These are phyloP conservation scores for Harpalus rubripes DNA, from an alignment of 2,888 invertebrate genomes.

Conservation along the genomic window DNA sequence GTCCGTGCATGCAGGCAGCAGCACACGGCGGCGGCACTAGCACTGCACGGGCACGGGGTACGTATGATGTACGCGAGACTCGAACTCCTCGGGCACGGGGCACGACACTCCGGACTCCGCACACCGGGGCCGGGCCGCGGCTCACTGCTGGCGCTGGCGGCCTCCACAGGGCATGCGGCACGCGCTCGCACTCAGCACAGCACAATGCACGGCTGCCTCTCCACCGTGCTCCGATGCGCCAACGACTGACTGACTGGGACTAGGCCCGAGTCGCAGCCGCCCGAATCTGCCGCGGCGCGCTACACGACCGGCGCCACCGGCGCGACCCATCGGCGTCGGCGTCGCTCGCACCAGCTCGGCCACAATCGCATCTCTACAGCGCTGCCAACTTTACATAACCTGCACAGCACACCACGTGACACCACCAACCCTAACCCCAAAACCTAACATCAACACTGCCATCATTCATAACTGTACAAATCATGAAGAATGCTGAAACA, in stretches of 20 bases:
- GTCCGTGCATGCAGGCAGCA: slow-evolving; percentile 73
- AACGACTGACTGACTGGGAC: slow-evolving; percentile 54
- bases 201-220: slow-evolving; percentile 43
- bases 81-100: slow-evolving; percentile 69
- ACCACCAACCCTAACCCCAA: slow-evolving; percentile 44
- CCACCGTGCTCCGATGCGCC: slow-evolving; percentile 65
- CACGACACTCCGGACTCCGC: not conserved
- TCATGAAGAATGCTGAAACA: not conserved
- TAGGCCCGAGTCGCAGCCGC: slow-evolving; percentile 33
- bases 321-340: slow-evolving; percentile 46
- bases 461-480: not conserved
- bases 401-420: slow-evolving; percentile 44
- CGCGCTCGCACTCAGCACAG: slow-evolving; percentile 20
- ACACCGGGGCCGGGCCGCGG: slow-evolving; percentile 15
- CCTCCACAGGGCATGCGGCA: slow-evolving; percentile 55
- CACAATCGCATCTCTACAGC: not conserved
- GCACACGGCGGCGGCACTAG: slow-evolving; percentile 75
- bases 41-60: slow-evolving; percentile 64
- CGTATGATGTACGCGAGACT: slow-evolving; percentile 70
- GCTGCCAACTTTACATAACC: slow-evolving; percentile 28
- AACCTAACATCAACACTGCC: not conserved
- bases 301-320: slow-evolving; percentile 52
- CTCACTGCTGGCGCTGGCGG: slow-evolving; percentile 12
- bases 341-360: slow-evolving; percentile 25
- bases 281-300: slow-evolving; percentile 60